Percentiles rank a stretch among this genome's conserved stretches.
phyloP scores from a whole-genome alignment of 2,113 vertebrate species.

The Nesospiza acunhae region DNA sequence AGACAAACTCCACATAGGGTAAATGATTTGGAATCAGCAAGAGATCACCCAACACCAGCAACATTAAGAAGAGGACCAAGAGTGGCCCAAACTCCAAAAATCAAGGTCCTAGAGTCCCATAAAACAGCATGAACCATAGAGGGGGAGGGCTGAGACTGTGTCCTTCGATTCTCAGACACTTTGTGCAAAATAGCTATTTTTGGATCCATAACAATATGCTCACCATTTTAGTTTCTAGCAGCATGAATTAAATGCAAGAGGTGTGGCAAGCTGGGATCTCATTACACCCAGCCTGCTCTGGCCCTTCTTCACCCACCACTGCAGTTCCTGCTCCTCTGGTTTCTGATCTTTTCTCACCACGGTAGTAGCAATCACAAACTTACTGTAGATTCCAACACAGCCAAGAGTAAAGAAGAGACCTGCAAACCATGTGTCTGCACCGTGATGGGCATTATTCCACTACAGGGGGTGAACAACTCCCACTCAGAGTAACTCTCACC shows the following conservation, averaged over 20 bases:
- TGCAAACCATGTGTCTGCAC: not conserved
- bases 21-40: not conserved
- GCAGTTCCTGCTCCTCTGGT: not conserved
- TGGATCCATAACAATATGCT: not conserved
- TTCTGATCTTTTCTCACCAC: not conserved
- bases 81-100: not conserved
- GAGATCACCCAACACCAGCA: not conserved
- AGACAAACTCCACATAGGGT: not conserved
- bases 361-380: not conserved
- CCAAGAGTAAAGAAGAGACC: not conserved
- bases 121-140: not conserved
- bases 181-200: not conserved
- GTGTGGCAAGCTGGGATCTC: not conserved
- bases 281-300: not conserved
- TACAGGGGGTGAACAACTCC: not conserved
- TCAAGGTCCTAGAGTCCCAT: not conserved
- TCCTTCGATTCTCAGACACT: not conserved
- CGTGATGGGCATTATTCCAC: rapidly evolving
- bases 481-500: not conserved
- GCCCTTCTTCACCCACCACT: not conserved
- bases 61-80: not conserved
- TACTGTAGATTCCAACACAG: not conserved
- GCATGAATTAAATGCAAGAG: not conserved
- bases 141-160: rapidly evolving
- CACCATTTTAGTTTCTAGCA: not conserved